Evolutionary conservation across 2,888 invertebrate species (phyloP).

Genomic region (Cacoxenus indagator): DNA sequence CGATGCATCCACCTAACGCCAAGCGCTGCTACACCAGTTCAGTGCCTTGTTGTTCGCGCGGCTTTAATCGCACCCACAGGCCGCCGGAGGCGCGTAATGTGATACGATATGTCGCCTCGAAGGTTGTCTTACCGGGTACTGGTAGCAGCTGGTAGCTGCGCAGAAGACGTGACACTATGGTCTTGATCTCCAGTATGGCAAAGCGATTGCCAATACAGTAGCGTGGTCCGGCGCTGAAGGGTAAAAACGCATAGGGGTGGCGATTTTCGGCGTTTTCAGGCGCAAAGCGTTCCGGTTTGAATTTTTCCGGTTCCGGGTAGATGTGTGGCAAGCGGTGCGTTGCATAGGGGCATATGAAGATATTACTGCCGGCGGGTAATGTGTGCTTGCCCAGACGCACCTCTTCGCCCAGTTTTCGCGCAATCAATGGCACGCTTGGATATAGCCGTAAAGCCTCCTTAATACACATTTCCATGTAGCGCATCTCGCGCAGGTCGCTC

Average conservation of each 20-base stretch:
- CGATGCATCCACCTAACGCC: not conserved
- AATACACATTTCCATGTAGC: conserved; percentile 79
- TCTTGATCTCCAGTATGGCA: conserved; percentile 75
- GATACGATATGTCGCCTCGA: conserved; percentile 73
- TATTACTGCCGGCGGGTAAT: conserved; percentile 73
- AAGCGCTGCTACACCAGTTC: conserved; percentile 2
- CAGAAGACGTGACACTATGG: conserved; percentile 73
- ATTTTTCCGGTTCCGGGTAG: conserved; percentile 74
- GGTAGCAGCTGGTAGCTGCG: conserved; percentile 72
- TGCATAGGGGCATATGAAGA: conserved; percentile 73
- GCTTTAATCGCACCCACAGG: conserved; percentile 73
- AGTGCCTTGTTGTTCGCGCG: conserved; percentile 40
- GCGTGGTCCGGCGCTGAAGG: conserved; percentile 75
- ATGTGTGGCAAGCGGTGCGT: conserved; percentile 74
- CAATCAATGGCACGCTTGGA: conserved; percentile 70
- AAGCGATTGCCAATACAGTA: conserved; percentile 75
- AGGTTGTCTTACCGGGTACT: conserved; percentile 72
- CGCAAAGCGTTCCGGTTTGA: conserved; percentile 74
- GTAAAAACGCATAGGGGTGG: conserved; percentile 74
- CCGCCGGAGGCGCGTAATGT: conserved; percentile 75
- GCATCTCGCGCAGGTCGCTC: conserved; percentile 75
- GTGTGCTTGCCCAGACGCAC: conserved; percentile 70
- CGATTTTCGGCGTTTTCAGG: conserved; percentile 72
- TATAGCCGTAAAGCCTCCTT: conserved; percentile 76
- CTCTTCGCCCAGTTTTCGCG: conserved; percentile 68